Conservation (phyloP, 2,797 vertebrate genomes). For the Melanogrammus aeglefinus region DNA sequence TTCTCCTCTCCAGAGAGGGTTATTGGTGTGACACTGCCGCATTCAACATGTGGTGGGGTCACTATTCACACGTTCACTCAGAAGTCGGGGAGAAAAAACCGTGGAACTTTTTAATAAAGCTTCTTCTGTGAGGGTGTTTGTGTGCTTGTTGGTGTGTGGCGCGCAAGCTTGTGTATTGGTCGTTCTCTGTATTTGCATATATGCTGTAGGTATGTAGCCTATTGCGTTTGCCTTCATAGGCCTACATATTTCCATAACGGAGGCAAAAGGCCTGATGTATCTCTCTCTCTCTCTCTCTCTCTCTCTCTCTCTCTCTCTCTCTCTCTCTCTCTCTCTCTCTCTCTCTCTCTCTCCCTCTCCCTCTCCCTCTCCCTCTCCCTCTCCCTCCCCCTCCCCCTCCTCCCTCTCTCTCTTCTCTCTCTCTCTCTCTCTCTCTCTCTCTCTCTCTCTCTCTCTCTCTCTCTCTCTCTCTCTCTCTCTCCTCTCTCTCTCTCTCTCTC, state of each 20-base stretch:
- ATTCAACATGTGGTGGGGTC: constrained; percentile 74
- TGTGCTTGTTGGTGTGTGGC: not conserved
- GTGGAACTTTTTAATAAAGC: not conserved
- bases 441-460: no score
- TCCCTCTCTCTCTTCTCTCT: no score
- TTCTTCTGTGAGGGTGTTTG: not conserved
- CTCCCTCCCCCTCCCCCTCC: no score
- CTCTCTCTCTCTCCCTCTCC: no score
- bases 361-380: no score
- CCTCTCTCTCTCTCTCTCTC: no score
- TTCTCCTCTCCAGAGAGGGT: constrained; percentile 37
- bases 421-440: no score
- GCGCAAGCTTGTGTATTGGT: not conserved
- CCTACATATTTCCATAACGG: not conserved
- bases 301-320: no score
- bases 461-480: no score
- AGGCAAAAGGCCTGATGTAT: no score
- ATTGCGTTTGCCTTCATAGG: not conserved
- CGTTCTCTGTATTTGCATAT: not conserved
- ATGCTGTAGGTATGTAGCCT: not conserved
- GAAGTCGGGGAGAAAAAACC: not conserved
- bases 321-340: no score
- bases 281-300: no score
- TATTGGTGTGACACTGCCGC: constrained; percentile 42
- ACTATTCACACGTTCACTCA: constrained; percentile 48